Conservation (phyloP, 1,140 invertebrate genomes). For the Asobara japonica region DNA sequence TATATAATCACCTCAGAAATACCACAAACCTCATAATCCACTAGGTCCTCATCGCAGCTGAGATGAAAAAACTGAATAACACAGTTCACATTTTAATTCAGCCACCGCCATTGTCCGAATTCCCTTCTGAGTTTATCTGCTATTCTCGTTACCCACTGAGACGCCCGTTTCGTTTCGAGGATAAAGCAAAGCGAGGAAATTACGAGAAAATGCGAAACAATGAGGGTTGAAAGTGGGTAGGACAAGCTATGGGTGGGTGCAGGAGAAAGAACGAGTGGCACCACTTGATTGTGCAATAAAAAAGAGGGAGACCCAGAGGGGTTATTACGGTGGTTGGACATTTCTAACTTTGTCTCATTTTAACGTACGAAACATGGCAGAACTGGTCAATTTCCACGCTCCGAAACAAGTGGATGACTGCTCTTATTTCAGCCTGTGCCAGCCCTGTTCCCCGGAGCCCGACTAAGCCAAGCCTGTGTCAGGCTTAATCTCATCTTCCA, state of each 20-base stretch:
- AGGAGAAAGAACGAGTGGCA: not conserved
- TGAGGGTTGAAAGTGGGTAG: not conserved
- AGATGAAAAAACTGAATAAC: not conserved
- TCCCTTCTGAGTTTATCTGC: not conserved
- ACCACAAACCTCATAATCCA: not conserved
- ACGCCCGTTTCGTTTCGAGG: not conserved
- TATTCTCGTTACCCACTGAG: not conserved
- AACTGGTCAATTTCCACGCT: too few relatives aligned
- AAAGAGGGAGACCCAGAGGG: not conserved
- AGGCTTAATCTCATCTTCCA: too few relatives aligned
- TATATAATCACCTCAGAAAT: not conserved
- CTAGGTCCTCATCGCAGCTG: not conserved
- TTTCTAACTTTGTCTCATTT: not conserved
- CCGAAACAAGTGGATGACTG: too few relatives aligned
- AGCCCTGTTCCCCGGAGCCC: too few relatives aligned
- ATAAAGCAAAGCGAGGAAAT: not conserved
- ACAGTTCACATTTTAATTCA: not conserved
- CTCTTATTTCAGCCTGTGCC: too few relatives aligned
- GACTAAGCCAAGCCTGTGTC: too few relatives aligned
- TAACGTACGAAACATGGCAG: too few relatives aligned
- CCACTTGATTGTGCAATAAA: not conserved
- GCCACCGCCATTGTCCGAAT: not conserved
- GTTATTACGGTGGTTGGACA: not conserved
- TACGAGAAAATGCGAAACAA: not conserved
- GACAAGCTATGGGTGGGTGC: not conserved